These are phyloP conservation scores for Pilophorus perplexus DNA, from an alignment of 2,888 invertebrate genomes.

Conservation along the genomic window DNA sequence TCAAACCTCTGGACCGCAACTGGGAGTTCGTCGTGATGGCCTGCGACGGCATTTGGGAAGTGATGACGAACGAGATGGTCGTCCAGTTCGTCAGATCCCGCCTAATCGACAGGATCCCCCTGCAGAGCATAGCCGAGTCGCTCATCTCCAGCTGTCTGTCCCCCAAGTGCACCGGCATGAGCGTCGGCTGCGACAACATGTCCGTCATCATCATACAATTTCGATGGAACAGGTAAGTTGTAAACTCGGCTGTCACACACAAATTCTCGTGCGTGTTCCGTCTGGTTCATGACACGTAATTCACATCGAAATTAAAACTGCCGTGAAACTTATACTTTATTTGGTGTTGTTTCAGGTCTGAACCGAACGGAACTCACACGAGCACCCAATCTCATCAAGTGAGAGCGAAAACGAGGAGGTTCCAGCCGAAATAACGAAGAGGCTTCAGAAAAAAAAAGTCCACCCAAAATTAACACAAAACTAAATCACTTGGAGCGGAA, in stretches of 20 bases:
- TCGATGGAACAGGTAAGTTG: constrained; percentile 32
- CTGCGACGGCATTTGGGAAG: constrained; percentile 99
- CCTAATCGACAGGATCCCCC: constrained; percentile 76
- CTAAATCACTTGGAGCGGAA: no score
- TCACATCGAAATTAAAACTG: background rate
- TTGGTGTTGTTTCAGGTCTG: background rate
- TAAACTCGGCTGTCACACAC: background rate
- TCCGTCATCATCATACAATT: constrained; percentile 75
- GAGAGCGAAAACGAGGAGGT: background rate
- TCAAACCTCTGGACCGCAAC: constrained; percentile 74
- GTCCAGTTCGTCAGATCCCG: constrained; percentile 81
- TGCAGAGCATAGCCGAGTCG: constrained; percentile 91
- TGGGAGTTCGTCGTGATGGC: constrained; percentile 97
- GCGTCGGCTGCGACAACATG: constrained; percentile 98
- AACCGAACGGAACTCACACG: background rate
- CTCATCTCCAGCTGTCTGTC: constrained; percentile 91
- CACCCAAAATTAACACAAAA: no score
- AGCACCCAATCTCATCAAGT: background rate
- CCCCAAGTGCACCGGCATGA: constrained; percentile 93
- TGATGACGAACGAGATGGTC: constrained; percentile 91
- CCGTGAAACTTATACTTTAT: no score
- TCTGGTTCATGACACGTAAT: background rate
- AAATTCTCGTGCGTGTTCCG: background rate
- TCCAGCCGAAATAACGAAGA: no score
- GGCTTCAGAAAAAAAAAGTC: no score